Percentiles rank a stretch among this genome's conserved stretches.
phyloP scores from a whole-genome alignment of 2,888 invertebrate species.

The Sesia apiformis region DNA sequence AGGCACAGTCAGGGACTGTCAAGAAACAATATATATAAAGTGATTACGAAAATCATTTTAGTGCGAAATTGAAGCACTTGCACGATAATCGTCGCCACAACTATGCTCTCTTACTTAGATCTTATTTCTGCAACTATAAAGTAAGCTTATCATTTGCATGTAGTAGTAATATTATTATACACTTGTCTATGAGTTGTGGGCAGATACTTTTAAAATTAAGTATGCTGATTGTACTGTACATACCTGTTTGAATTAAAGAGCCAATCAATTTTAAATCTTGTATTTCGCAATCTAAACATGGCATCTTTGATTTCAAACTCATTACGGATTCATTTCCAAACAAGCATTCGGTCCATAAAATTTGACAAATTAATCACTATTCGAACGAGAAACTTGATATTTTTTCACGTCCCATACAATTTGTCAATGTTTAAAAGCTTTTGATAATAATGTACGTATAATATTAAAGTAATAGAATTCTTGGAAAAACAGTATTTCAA shows the following conservation, averaged over 20 bases:
- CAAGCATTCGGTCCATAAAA: conserved; percentile 22
- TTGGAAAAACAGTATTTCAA: conserved; percentile 9
- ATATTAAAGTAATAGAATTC: background rate
- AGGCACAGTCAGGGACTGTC: conserved; percentile 31
- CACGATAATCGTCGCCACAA: no score
- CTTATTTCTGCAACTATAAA: no score
- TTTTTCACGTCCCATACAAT: conserved; percentile 19
- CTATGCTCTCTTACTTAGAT: no score
- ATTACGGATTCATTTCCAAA: conserved; percentile 27
- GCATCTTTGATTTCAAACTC: conserved; percentile 18
- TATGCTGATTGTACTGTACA: background rate
- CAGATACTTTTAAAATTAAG: no score
- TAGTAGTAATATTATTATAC: no score
- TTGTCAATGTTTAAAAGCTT: conserved; percentile 24
- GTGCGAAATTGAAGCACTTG: background rate
- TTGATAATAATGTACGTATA: conserved; percentile 6
- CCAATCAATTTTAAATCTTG: conserved; percentile 3
- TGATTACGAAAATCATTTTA: background rate
- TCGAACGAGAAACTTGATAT: conserved; percentile 20
- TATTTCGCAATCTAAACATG: conserved; percentile 14
- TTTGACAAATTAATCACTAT: conserved; percentile 33
- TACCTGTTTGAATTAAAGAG: background rate
- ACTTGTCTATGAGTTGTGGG: no score
- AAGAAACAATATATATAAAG: conserved; percentile 10
- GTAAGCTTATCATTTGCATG: no score